Evolutionary conservation across 1,140 invertebrate species (phyloP).

Genomic region (Tribolium castaneum): DNA sequence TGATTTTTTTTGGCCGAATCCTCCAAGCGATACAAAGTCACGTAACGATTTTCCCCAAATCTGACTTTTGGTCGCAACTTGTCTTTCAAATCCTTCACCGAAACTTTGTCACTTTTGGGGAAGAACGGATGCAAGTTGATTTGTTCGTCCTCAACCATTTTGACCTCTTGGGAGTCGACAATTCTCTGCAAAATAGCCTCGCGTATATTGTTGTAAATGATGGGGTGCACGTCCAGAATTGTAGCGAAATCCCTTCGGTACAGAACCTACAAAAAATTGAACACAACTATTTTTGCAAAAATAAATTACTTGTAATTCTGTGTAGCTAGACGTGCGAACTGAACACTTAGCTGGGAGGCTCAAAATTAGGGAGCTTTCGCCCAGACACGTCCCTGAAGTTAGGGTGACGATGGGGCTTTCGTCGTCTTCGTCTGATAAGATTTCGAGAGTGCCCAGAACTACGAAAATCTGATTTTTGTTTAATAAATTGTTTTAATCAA

Average conservation of each 20-base stretch:
- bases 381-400: slow-evolving; percentile 65
- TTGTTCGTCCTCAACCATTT: slow-evolving; percentile 4
- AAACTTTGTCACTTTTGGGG: slow-evolving; percentile 2
- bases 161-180: neutral
- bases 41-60: neutral
- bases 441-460: slow-evolving; percentile 64
- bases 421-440: slow-evolving; percentile 66
- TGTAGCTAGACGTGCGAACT: neutral
- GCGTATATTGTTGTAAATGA: slow-evolving; percentile 33
- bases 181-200: slow-evolving; percentile 36
- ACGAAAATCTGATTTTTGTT: slow-evolving; percentile 61
- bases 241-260: slow-evolving; percentile 44
- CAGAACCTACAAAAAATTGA: slow-evolving; percentile 36
- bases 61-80: neutral
- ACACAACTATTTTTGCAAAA: neutral
- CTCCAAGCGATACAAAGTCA: neutral
- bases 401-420: slow-evolving; percentile 67
- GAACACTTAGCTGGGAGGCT: neutral
- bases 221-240: slow-evolving; percentile 26
- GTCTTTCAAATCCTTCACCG: slow-evolving; percentile 35
- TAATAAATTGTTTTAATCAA: neutral
- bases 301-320: neutral
- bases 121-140: slow-evolving; percentile 1
- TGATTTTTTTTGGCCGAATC: neutral
- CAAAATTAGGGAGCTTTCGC: slow-evolving; percentile 54